Conservation (phyloP, 2,888 invertebrate species). For the Apotomis betuletana region DNA sequence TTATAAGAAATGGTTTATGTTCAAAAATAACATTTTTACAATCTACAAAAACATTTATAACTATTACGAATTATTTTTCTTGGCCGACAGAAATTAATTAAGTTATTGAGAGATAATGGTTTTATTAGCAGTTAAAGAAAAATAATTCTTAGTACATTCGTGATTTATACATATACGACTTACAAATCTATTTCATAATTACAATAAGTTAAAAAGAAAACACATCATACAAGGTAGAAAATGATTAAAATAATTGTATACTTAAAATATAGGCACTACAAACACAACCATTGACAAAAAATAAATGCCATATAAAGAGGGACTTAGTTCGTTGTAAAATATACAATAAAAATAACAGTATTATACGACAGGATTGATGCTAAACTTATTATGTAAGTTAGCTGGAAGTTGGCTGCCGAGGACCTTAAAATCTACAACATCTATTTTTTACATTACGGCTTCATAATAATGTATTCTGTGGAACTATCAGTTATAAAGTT, state of each 20-base stretch:
- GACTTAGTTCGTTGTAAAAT: background rate
- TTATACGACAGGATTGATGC: background rate
- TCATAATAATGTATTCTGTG: background rate
- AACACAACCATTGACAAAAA: constrained; percentile 26
- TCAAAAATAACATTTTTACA: background rate
- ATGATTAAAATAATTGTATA: background rate
- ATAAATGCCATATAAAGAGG: constrained; percentile 2
- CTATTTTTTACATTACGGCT: background rate
- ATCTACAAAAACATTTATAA: background rate
- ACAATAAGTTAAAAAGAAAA: constrained; percentile 7
- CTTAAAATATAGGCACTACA: constrained; percentile 18
- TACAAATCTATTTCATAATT: constrained; percentile 2
- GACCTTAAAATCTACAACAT: background rate
- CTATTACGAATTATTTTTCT: no score
- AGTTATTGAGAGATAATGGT: background rate
- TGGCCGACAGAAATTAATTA: no score
- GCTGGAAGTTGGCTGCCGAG: background rate
- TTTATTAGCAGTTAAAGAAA: no score
- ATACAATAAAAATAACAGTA: background rate
- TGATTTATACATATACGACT: background rate
- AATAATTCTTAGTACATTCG: background rate
- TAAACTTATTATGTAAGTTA: background rate
- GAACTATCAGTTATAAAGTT: background rate
- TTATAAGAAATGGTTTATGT: background rate
- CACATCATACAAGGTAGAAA: constrained; percentile 13